Percentiles rank a stretch among this genome's conserved stretches.
These are phyloP conservation scores for Mobula birostris DNA, from an alignment of 2,113 vertebrate species.

Conservation along the genomic window DNA sequence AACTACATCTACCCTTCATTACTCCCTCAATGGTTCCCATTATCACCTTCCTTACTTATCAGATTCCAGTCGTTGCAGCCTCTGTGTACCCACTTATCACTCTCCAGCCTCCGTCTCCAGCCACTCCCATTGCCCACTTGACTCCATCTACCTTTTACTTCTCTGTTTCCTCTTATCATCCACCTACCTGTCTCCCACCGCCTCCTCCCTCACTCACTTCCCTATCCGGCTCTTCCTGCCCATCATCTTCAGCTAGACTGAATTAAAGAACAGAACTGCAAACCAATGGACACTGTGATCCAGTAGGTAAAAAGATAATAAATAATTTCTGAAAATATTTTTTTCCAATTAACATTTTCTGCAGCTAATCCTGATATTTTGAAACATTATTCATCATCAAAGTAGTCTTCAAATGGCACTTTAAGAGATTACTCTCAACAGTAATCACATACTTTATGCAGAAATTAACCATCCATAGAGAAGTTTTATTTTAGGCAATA, in stretches of 20 bases:
- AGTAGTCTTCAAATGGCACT: background rate
- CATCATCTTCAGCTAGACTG: background rate
- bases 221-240: too few species aligned
- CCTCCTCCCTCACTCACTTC: too few species aligned
- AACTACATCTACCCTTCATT: too few species aligned
- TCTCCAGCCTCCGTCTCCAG: too few species aligned
- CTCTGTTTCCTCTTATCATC: too few species aligned
- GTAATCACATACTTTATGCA: background rate
- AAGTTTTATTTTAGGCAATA: slow-evolving; percentile 6
- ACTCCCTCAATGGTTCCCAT: too few species aligned
- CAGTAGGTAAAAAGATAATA: background rate
- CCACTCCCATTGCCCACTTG: too few species aligned
- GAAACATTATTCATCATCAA: background rate
- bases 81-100: too few species aligned
- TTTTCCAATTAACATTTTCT: background rate
- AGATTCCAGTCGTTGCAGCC: too few species aligned
- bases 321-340: background rate
- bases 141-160: too few species aligned
- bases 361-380: background rate
- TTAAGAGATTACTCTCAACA: background rate
- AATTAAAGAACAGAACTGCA: background rate
- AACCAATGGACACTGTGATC: background rate
- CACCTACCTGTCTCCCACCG: too few species aligned
- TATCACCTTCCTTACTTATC: too few species aligned
- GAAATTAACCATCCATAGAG: background rate